Percentiles rank a stretch among this genome's conserved stretches.
These are phyloP conservation scores for Zaprionus lineosus DNA, from an alignment of 2,888 invertebrate genomes.

Conservation along the genomic window DNA sequence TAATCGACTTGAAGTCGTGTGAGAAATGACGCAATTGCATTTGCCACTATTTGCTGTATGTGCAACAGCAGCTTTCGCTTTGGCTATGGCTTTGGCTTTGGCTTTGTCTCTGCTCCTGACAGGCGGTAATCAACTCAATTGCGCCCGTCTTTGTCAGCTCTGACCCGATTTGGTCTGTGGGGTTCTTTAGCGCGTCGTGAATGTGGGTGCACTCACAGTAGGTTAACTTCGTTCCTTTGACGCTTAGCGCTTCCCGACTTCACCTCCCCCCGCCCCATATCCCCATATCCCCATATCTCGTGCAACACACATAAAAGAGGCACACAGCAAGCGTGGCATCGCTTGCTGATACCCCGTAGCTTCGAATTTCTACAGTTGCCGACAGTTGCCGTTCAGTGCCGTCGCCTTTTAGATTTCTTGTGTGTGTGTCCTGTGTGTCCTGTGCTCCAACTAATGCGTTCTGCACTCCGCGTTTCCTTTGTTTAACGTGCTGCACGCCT, in stretches of 20 bases:
- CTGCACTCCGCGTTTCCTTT: constrained; percentile 37
- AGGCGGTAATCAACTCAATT: constrained; percentile 70
- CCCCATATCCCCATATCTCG: background rate
- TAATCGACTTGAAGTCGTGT: constrained; percentile 45
- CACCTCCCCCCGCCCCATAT: background rate
- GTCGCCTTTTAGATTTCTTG: constrained; percentile 21
- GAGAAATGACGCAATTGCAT: constrained; percentile 47
- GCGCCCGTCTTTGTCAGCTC: constrained; percentile 46
- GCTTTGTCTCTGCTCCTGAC: constrained; percentile 21
- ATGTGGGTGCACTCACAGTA: constrained; percentile 38
- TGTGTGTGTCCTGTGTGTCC: too few relatives aligned
- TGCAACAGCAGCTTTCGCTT: constrained; percentile 40
- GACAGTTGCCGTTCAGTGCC: too few relatives aligned
- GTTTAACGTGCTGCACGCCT: constrained; percentile 65
- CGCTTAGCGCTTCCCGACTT: background rate
- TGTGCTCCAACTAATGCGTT: too few relatives aligned
- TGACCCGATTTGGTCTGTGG: constrained; percentile 42
- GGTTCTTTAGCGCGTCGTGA: constrained; percentile 15
- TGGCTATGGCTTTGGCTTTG: constrained; percentile 21
- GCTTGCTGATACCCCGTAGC: constrained; percentile 18
- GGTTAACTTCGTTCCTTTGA: constrained; percentile 18
- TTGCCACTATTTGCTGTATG: constrained; percentile 24
- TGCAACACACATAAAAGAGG: constrained; percentile 18
- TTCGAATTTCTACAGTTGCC: too few relatives aligned
- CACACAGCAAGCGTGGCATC: constrained; percentile 29